These are phyloP conservation scores for Crotalus helleri DNA, from an alignment of 2,113 vertebrate species.

Conservation along the genomic window DNA sequence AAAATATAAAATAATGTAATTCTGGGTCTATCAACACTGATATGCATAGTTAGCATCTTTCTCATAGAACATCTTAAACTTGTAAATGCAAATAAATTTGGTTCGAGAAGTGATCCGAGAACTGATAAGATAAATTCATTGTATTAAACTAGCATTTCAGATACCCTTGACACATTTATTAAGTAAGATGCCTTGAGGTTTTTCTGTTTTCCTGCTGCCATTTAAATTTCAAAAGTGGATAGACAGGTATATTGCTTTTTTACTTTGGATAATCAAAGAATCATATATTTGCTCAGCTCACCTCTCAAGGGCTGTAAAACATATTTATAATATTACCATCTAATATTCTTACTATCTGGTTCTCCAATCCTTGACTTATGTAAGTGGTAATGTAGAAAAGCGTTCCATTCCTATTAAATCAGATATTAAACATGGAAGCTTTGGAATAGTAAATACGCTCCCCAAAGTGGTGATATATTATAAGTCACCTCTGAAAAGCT, in stretches of 20 bases:
- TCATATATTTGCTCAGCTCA: not conserved
- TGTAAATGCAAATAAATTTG: not conserved
- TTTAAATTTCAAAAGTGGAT: not conserved
- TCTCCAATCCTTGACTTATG: not conserved
- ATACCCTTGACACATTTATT: not conserved
- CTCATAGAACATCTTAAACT: not conserved
- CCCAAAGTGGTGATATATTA: not conserved
- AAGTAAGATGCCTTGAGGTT: not conserved
- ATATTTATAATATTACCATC: not conserved
- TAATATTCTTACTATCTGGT: not conserved
- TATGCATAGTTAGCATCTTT: not conserved
- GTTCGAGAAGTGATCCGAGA: not conserved
- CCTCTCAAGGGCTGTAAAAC: not conserved
- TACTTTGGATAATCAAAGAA: not conserved
- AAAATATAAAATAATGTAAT: not conserved
- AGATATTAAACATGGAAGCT: not conserved
- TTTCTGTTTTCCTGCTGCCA: not conserved
- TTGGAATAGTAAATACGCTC: not conserved
- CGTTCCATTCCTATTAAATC: not conserved
- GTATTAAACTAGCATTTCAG: not conserved
- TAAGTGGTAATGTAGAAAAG: not conserved
- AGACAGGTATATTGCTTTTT: not conserved
- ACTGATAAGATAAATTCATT: not conserved
- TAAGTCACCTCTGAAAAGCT: accelerated
- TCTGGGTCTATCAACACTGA: not conserved